These are phyloP conservation scores for Alviniconcha strummeri DNA, from an alignment of 2,888 invertebrate species.

Conservation along the genomic window DNA sequence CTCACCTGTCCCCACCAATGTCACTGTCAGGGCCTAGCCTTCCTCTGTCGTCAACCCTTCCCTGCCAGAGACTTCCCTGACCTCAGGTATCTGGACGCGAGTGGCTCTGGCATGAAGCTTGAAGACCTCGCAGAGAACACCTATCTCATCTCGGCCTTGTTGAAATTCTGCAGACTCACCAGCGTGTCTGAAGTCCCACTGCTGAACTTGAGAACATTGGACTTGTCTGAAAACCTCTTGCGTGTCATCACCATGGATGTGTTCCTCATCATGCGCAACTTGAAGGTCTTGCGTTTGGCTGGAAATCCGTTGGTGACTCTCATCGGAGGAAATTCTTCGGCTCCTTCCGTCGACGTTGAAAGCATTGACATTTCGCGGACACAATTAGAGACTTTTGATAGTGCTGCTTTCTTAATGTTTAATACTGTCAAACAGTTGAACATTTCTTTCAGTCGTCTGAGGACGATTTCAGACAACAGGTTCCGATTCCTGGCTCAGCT, in stretches of 20 bases:
- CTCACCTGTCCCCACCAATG: neutral
- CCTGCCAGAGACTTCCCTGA: neutral
- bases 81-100: neutral
- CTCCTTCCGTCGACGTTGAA: neutral
- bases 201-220: neutral
- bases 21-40: constrained; percentile 8
- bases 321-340: neutral
- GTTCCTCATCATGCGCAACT: neutral
- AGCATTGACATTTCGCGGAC: neutral
- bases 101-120: constrained; percentile 1
- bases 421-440: neutral
- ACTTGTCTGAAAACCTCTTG: neutral
- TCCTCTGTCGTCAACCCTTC: constrained; percentile 7
- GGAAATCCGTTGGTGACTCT: neutral
- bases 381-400: neutral
- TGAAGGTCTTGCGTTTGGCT: neutral
- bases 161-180: neutral
- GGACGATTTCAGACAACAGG: neutral
- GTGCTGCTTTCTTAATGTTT: neutral
- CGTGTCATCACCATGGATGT: neutral
- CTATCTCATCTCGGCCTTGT: neutral
- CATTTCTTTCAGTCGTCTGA: neutral
- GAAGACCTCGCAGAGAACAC: neutral
- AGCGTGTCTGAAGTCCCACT: neutral
- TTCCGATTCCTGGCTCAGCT: neutral